Base-by-base conservation (phyloP, 2,888 invertebrate genomes). In the Drosophila pseudotalamancana region DNA sequence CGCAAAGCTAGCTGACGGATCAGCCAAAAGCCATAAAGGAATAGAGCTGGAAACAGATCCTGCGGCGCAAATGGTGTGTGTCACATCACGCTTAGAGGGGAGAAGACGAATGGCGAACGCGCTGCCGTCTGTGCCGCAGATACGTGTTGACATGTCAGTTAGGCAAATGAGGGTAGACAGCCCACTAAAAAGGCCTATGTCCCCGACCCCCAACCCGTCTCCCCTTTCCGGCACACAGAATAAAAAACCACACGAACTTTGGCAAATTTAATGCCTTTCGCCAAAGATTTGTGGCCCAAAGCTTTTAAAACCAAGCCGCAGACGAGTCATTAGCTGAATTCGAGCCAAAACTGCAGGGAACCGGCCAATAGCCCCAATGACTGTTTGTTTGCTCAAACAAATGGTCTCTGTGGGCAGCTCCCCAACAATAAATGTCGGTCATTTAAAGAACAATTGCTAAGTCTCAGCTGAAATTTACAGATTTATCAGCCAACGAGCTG, bases 161-260 rank as follows among this genome's bases (percentile, higher is more conserved):
- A 85, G 82, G 74, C 82, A 87, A 80, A 87, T 84, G 77, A 87
- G 85, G 85, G 73, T 84, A 87, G 85, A 87, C 82, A 80, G 83
- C 62, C 46, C 27, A 50, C 40, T 46, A 25, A 50, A 29, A 45
- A 16, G 16, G 18, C 37, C 18, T 6, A 32, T 34, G 3, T 31
- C 11, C 11, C 37, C 29, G 43, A 18, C 25, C 12, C 32, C 4
- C 6, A 14, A 3, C 18, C n/a, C 35, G 1, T 25, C 3, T 1
- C 25, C n/a, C n/a, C n/a, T n/a, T 1, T 3, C 25, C 25, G 6
- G 25, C 6, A 14, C 1, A 14, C 29, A 16, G 16, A 25, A 39
- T 11, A 23, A 16, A 19, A 34, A 19, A 27, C 27, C 29, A 48
- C 31, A 40, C 49, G 29, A 54, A 66, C 34, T 46, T 45, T 14